Evolutionary conservation across 92 coral and sea anemone genomes (phyloP).

Genomic region (Montipora capitata): DNA sequence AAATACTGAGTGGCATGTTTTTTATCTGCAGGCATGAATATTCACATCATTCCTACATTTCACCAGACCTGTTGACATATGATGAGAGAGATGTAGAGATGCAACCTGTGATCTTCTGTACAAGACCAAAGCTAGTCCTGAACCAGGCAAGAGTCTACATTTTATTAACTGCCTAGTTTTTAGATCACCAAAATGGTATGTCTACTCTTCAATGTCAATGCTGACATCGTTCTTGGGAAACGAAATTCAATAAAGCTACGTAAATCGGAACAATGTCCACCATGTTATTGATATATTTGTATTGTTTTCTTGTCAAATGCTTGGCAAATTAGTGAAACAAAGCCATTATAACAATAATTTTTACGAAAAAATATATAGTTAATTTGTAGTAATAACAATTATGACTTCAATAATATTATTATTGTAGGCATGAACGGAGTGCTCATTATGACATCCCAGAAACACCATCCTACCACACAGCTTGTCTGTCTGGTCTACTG

Average conservation of each 20-base stretch:
- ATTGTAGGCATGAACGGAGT: constrained; percentile 41
- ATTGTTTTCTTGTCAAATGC: too few species aligned
- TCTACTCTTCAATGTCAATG: too few species aligned
- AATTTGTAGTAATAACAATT: background rate
- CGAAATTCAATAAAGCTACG: too few species aligned
- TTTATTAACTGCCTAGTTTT: constrained; percentile 3
- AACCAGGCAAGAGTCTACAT: constrained; percentile 58
- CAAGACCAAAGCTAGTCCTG: constrained; percentile 59
- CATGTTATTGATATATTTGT: too few species aligned
- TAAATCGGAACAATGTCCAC: too few species aligned
- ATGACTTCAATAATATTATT: background rate
- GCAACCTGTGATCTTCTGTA: constrained; percentile 59
- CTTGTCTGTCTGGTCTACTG: constrained; percentile 45
- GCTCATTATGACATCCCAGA: background rate
- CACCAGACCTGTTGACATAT: constrained; percentile 11
- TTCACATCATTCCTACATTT: constrained; percentile 30
- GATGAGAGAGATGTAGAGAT: constrained; percentile 55
- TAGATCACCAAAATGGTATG: too few species aligned
- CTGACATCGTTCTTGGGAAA: too few species aligned
- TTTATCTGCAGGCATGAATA: constrained; percentile 53
- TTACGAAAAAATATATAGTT: background rate
- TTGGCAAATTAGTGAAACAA: background rate
- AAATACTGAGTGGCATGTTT: background rate
- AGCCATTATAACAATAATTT: background rate
- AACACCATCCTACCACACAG: constrained; percentile 40